These are phyloP conservation scores for Chrysolina haemoptera DNA, from an alignment of 2,888 invertebrate species.

Conservation along the genomic window DNA sequence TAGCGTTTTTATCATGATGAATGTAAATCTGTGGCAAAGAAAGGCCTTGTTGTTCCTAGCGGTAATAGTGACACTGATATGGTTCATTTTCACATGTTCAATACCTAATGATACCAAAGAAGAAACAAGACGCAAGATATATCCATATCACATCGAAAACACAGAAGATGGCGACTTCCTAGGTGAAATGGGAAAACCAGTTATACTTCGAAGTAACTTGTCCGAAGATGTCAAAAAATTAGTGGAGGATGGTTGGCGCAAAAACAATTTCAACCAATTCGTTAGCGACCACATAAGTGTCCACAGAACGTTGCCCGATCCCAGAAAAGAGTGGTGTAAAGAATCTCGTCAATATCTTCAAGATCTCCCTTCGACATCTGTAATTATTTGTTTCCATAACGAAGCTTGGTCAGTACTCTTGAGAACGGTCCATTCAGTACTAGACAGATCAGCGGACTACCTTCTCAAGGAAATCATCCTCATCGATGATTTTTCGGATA, in stretches of 20 bases:
- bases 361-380: constrained; percentile 88
- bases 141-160: not conserved
- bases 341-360: constrained; percentile 75
- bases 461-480: constrained; percentile 94
- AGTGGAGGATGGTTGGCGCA: constrained; percentile 29
- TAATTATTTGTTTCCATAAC: constrained; percentile 97
- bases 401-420: constrained; percentile 98
- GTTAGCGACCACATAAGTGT: constrained; percentile 33
- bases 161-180: not conserved
- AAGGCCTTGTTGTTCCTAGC: not conserved
- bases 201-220: constrained; percentile 8
- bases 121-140: too few species aligned
- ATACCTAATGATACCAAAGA: too few species aligned
- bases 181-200: constrained; percentile 35
- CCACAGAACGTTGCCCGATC: constrained; percentile 30
- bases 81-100: not conserved
- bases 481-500: constrained; percentile 97
- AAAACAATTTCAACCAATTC: constrained; percentile 31
- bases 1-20: not conserved
- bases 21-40: not conserved
- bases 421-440: constrained; percentile 95
- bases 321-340: constrained; percentile 77
- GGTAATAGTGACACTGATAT: not conserved
- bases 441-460: constrained; percentile 92
- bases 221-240: constrained; percentile 6